These are phyloP conservation scores for Zaprionus obscuricornis DNA, from an alignment of 2,888 invertebrate species.

Conservation along the genomic window DNA sequence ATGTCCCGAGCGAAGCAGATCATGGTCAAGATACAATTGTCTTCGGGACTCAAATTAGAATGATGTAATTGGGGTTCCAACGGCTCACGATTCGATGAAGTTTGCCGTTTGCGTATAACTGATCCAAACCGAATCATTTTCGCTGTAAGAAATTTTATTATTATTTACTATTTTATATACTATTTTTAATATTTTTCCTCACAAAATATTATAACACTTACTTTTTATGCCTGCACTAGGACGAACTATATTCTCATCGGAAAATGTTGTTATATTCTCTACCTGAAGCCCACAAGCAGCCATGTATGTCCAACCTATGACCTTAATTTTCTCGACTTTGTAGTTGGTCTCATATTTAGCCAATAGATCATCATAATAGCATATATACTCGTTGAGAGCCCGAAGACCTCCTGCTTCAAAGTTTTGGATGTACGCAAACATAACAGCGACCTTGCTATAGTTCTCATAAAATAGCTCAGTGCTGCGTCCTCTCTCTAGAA, in stretches of 20 bases:
- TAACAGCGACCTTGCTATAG: conserved; percentile 94
- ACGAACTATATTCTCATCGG: too few relatives aligned
- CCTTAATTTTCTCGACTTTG: conserved; percentile 97
- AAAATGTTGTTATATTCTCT: conserved; percentile 9
- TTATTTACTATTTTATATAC: too few relatives aligned
- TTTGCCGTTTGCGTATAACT: too few relatives aligned
- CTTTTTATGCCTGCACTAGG: too few relatives aligned
- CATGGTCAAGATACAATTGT: conserved; percentile 85
- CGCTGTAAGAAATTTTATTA: too few relatives aligned
- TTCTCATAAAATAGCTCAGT: conserved; percentile 93
- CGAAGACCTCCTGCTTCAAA: conserved; percentile 88
- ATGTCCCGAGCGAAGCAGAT: conserved; percentile 89
- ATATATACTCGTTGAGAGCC: conserved; percentile 94
- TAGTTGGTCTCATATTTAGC: conserved; percentile 85
- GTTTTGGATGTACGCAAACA: conserved; percentile 96
- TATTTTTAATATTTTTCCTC: too few relatives aligned
- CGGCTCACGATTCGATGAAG: too few relatives aligned
- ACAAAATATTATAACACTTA: too few relatives aligned
- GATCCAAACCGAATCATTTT: too few relatives aligned
- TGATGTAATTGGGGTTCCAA: too few relatives aligned
- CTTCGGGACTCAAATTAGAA: conserved; percentile 6
- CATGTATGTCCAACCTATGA: conserved; percentile 98
- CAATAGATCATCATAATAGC: conserved; percentile 94
- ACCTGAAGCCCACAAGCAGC: conserved; percentile 94
- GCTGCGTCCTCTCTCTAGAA: neutral